Conservation (phyloP, 2,113 vertebrate genomes). For the Pelecanoides urinatrix region DNA sequence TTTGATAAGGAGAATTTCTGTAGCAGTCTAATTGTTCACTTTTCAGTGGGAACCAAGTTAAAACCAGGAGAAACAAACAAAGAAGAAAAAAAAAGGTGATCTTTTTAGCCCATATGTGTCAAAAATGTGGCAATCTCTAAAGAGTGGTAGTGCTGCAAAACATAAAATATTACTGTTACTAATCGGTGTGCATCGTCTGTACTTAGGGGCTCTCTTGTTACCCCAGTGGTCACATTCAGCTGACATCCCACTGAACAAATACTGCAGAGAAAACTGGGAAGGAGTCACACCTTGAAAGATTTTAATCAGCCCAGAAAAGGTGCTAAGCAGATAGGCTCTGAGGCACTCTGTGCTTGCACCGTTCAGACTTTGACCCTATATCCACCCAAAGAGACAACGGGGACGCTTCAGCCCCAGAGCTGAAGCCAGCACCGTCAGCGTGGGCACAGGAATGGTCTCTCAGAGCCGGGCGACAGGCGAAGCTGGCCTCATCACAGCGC, state of each 20-base stretch:
- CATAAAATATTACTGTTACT: neutral
- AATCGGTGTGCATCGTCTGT: neutral
- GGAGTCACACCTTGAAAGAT: neutral
- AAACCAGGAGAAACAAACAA: neutral
- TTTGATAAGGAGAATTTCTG: neutral
- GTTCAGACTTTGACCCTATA: neutral
- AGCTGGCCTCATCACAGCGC: neutral
- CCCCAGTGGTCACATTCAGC: neutral
- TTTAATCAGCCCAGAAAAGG: neutral
- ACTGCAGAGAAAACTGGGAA: neutral
- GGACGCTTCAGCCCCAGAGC: neutral
- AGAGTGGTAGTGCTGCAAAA: neutral
- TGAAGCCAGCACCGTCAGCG: fast-evolving
- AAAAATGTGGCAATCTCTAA: neutral
- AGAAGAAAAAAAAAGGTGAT: neutral
- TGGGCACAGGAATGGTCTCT: neutral
- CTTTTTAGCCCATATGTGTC: neutral
- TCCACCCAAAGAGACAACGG: neutral
- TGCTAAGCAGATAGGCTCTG: neutral
- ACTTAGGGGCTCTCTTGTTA: neutral
- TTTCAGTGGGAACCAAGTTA: neutral
- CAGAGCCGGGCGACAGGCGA: neutral
- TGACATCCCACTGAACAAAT: neutral
- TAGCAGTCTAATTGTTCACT: neutral
- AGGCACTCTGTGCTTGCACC: neutral